These are phyloP conservation scores for Labeo catla DNA, from an alignment of 2,113 vertebrate genomes.

Conservation along the genomic window DNA sequence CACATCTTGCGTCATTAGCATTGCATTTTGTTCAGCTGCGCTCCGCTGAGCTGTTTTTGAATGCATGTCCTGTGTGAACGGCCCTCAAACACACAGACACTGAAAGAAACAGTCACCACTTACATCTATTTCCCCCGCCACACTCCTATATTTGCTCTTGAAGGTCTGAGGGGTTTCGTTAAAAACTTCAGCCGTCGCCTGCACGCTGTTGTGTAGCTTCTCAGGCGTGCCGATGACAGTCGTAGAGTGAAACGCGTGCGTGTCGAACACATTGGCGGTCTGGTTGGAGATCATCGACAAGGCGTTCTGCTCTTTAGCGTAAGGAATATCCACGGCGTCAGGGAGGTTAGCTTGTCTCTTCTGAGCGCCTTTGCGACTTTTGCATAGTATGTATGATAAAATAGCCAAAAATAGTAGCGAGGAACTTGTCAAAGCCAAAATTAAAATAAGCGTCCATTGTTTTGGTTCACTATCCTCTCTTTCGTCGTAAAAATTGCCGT, in stretches of 20 bases:
- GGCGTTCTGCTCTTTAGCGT: constrained; percentile 77
- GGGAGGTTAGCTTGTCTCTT: constrained; percentile 70
- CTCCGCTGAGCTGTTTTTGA: not conserved
- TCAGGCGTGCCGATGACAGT: constrained; percentile 53
- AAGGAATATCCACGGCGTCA: constrained; percentile 72
- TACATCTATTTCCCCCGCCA: constrained; percentile 85
- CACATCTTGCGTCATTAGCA: not conserved
- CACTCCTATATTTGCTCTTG: constrained; percentile 84
- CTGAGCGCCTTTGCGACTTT: constrained; percentile 81
- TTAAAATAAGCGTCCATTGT: constrained; percentile 92
- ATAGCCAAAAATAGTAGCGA: constrained; percentile 91
- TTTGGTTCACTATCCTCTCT: constrained; percentile 72
- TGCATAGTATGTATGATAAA: constrained; percentile 92
- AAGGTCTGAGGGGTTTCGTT: constrained; percentile 73
- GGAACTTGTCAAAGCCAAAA: constrained; percentile 91
- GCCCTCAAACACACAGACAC: not conserved
- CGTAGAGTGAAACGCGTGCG: constrained; percentile 84
- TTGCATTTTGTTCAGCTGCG: not conserved
- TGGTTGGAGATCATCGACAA: constrained; percentile 77
- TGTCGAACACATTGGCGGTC: constrained; percentile 83
- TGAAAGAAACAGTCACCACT: constrained; percentile 51
- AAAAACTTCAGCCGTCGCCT: not conserved
- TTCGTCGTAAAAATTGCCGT: constrained; percentile 74
- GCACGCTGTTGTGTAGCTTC: constrained; percentile 22
- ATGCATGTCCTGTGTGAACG: not conserved